These are phyloP conservation scores for Anhinga anhinga DNA, from an alignment of 2,113 vertebrate genomes.

Conservation along the genomic window DNA sequence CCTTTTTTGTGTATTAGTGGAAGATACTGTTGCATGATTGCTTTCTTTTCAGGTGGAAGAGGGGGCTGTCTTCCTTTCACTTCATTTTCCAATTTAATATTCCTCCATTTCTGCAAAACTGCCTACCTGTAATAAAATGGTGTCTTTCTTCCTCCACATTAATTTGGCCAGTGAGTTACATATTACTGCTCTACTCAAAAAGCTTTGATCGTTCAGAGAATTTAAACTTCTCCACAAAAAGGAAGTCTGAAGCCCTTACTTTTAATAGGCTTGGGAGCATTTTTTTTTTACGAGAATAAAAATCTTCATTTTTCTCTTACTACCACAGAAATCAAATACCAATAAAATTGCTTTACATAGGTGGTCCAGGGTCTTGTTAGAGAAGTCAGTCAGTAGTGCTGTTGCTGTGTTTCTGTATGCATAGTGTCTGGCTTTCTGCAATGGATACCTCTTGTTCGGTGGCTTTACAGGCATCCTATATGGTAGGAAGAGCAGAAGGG, in stretches of 20 bases:
- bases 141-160: not conserved
- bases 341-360: not conserved
- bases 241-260: not conserved
- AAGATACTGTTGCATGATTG: not conserved
- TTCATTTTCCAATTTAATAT: not conserved
- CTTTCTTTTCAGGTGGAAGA: not conserved
- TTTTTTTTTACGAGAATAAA: not conserved
- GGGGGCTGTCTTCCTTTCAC: not conserved
- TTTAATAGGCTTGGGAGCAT: not conserved
- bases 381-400: not conserved
- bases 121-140: not conserved
- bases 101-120: not conserved
- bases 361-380: not conserved
- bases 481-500: not conserved
- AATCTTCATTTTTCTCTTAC: not conserved
- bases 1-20: not conserved
- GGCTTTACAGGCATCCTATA: not conserved
- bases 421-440: not conserved
- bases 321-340: not conserved
- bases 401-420: not conserved
- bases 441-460: not conserved
- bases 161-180: not conserved
- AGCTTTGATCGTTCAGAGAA: slow-evolving; percentile 1
- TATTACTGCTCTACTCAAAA: not conserved
- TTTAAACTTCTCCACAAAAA: not conserved